Conservation (phyloP, 2,113 vertebrate species). For the Pelecanus crispus region DNA sequence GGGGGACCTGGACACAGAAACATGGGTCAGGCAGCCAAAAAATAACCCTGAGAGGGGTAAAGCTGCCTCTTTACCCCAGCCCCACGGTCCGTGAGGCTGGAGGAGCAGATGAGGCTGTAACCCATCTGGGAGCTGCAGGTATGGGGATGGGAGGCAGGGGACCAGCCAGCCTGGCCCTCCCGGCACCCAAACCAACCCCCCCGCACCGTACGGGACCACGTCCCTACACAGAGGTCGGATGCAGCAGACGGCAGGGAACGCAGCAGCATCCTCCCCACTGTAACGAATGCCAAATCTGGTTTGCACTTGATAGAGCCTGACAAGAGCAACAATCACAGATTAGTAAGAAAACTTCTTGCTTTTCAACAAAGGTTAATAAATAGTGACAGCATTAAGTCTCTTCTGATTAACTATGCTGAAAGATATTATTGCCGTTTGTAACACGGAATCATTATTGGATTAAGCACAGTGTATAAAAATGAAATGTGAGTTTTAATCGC, state of each 20-base stretch:
- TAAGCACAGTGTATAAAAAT: constrained; percentile 92
- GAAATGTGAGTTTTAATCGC: constrained; percentile 91
- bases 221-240: neutral
- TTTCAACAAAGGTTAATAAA: constrained; percentile 99
- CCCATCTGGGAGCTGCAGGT: neutral
- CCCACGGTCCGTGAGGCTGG: accelerated
- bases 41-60: accelerated
- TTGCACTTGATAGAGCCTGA: constrained; percentile 84
- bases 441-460: constrained; percentile 96
- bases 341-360: constrained; percentile 89
- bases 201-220: accelerated
- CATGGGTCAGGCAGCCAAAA: neutral
- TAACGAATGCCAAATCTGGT: constrained; percentile 84
- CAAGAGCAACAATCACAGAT: constrained; percentile 93
- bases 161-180: neutral
- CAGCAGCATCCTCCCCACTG: constrained; percentile 72
- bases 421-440: constrained; percentile 93
- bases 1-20: accelerated
- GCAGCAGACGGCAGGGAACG: constrained; percentile 4
- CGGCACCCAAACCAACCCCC: neutral
- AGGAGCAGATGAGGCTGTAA: neutral
- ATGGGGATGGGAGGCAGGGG: neutral
- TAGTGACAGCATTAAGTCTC: constrained; percentile 97
- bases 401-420: constrained; percentile 96
- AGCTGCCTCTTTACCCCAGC: neutral